Percentiles rank a stretch among this genome's conserved stretches.
Conservation (phyloP, 2,888 invertebrate species). For the Tubulanus polymorphus region DNA sequence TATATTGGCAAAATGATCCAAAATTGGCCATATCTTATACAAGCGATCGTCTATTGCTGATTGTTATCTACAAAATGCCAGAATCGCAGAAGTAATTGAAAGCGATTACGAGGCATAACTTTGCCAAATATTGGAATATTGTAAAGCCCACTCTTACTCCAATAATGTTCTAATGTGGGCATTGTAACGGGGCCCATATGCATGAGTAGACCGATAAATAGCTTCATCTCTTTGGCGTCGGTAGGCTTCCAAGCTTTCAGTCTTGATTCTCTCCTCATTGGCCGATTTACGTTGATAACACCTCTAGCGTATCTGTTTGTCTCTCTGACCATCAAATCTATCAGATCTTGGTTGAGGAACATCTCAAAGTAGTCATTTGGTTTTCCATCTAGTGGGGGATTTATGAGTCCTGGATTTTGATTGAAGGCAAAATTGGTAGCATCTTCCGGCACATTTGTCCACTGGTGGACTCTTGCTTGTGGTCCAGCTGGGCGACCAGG, state of each 20-base stretch:
- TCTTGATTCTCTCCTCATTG: neutral
- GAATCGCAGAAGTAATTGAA: neutral
- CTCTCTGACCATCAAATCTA: neutral
- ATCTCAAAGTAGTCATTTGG: neutral
- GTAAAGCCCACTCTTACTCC: neutral
- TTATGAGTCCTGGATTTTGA: too few species aligned
- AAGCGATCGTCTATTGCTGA: neutral
- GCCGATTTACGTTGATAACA: too few species aligned
- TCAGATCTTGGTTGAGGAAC: neutral
- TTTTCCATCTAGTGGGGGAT: too few species aligned
- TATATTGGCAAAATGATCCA: neutral
- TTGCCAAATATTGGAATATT: neutral
- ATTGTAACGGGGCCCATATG: neutral
- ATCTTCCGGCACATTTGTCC: too few species aligned
- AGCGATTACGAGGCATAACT: neutral
- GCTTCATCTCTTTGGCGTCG: neutral
- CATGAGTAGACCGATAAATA: neutral
- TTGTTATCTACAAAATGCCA: neutral
- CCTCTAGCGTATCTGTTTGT: neutral
- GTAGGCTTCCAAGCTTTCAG: neutral
- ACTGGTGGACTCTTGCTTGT: too few species aligned
- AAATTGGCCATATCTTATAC: slow-evolving; percentile 2
- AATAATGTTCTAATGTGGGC: neutral
- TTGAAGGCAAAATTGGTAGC: too few species aligned
- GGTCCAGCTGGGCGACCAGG: too few species aligned